Evolutionary conservation across 2,888 invertebrate species (phyloP), one percentile per base, ranked within the genome.

Genomic region (Lampropteryx suffumata): DNA sequence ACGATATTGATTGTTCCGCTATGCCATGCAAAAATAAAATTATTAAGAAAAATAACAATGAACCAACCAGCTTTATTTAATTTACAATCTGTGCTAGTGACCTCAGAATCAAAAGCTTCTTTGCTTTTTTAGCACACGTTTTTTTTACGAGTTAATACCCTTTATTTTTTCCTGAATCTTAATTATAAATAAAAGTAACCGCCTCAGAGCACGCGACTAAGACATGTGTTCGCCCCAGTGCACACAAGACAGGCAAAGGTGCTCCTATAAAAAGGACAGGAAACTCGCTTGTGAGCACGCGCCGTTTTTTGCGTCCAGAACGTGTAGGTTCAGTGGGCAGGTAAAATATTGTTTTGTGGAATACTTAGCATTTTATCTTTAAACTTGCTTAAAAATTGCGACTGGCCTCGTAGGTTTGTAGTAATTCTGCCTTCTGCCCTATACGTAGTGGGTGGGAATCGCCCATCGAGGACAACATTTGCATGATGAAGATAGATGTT

Each of bases 211-310:
- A 80, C 80, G 78, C 74, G 79, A 65, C 73, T 57, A 69, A 42
- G 42, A 42, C 33, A 42, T 42, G 32, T 42, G 24, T 33, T 34
- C 71, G 73, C 67, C 73, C 69, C 62, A 69, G 42, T 67, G 64
- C 57, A 24, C 64, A 67, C 64, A 63, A 69, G 68, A 60, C 62
- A 59, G 61, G 64, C 62, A 73, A 73, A 76, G 73, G 76, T 67
- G 65, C 58, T 71, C 62, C 45, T 46, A 47, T 50, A 61, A 57
- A 56, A 73, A 70, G 67, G 60, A 71, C 80, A 79, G 81, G 81
- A 82, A 69, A 59, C 71, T 61, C 76, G 80, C 71, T 76, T 68
- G 52, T 79, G 76, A 65, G 69, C 80, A 79, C 73, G 70, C 65
- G 71, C 61, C 52, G 52, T 65, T 74, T 73, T 74, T 76, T 72